Evolutionary conservation across 2,797 vertebrate species (phyloP).

Genomic region (Galaxias olidus): DNA sequence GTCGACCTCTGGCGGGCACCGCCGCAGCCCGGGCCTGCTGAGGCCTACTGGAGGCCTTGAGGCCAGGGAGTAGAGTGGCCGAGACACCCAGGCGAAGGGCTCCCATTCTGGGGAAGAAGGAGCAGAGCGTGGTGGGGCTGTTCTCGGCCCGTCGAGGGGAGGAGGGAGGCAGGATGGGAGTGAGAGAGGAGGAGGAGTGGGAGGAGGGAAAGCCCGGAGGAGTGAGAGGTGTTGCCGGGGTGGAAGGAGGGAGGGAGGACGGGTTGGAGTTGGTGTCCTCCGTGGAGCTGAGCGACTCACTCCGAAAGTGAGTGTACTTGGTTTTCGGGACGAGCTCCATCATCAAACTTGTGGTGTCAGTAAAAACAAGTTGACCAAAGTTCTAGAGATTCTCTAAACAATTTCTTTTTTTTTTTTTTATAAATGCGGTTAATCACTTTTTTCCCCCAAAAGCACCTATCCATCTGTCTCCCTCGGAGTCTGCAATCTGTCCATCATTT

Average conservation of each 20-base stretch:
- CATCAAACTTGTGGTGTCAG: constrained; percentile 45
- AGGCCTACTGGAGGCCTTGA: constrained; percentile 68
- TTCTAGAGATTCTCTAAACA: constrained; percentile 43
- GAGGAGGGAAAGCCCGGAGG: constrained; percentile 70
- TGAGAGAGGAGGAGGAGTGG: constrained; percentile 83
- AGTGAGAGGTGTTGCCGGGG: constrained; percentile 69
- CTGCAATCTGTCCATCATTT: constrained; percentile 54
- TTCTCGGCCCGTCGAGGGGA: constrained; percentile 77
- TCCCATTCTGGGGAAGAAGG: constrained; percentile 94
- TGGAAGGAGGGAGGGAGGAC: constrained; percentile 71
- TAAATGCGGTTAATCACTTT: constrained; percentile 39
- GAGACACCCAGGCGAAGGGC: constrained; percentile 89
- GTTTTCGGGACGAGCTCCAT: constrained; percentile 93
- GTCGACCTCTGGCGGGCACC: constrained; percentile 58
- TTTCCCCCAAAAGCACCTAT: constrained; percentile 46
- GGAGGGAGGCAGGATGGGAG: constrained; percentile 77
- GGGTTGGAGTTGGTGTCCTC: constrained; percentile 79
- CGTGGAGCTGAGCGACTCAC: constrained; percentile 88
- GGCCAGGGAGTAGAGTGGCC: constrained; percentile 76
- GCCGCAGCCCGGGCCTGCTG: constrained; percentile 49
- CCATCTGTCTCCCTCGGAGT: constrained; percentile 50
- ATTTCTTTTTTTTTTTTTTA: constrained; percentile 34
- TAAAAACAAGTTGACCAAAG: constrained; percentile 50
- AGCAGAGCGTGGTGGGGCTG: constrained; percentile 94
- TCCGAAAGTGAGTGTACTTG: constrained; percentile 93